phyloP scores from a whole-genome alignment of 2,113 vertebrate genomes.

The Deroptyus accipitrinus region DNA sequence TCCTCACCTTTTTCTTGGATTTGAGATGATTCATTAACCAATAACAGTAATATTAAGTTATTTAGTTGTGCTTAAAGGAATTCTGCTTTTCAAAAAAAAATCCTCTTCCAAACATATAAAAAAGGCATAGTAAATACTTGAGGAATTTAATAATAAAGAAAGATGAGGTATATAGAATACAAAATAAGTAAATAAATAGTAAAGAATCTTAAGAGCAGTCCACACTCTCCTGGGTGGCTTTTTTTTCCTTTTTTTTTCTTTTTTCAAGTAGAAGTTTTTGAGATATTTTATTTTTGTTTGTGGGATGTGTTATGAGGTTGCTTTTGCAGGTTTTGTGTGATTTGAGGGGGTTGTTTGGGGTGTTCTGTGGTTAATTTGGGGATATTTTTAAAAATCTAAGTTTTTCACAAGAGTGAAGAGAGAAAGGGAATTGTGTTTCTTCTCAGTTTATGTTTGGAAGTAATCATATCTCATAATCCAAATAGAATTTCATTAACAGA shows the following conservation, averaged over 20 bases:
- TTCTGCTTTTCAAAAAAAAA: background rate
- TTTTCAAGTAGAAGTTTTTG: background rate
- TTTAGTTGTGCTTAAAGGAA: background rate
- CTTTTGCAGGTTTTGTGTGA: background rate
- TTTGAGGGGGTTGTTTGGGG: background rate
- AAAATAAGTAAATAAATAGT: background rate
- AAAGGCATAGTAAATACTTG: background rate
- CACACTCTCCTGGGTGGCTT: background rate
- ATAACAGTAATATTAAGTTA: background rate
- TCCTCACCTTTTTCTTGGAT: background rate
- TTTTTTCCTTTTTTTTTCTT: fast-evolving
- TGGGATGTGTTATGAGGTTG: background rate
- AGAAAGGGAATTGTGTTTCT: background rate
- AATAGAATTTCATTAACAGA: background rate
- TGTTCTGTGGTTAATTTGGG: background rate
- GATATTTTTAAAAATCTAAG: background rate
- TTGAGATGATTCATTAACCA: background rate
- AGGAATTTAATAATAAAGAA: background rate
- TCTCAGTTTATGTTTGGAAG: background rate
- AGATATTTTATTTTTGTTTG: background rate
- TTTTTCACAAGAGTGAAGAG: background rate
- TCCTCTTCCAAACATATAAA: background rate
- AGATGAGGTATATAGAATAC: background rate
- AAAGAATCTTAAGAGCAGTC: background rate
- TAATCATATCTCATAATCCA: background rate